phyloP scores from a whole-genome alignment of 2,888 invertebrate genomes.

The Thecocarcelia acutangulata region DNA sequence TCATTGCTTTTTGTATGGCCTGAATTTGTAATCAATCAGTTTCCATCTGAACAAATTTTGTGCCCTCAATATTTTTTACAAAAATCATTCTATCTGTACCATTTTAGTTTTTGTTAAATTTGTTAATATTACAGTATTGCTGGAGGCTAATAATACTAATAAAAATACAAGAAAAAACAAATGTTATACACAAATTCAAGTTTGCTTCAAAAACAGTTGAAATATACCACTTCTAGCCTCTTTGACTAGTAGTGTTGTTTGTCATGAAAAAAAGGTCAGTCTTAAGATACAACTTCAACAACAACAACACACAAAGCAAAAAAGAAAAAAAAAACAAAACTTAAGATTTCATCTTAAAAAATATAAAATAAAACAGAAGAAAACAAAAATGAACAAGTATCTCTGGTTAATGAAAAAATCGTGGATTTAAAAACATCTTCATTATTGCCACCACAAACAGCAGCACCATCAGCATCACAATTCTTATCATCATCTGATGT shows the following conservation, averaged over 20 bases:
- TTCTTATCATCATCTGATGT: slow-evolving; percentile 30
- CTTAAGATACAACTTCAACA: slow-evolving; percentile 12
- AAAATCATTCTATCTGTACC: no score
- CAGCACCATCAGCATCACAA: background rate
- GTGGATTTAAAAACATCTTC: slow-evolving; percentile 28
- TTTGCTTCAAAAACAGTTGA: background rate
- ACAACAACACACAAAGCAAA: background rate
- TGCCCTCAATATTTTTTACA: no score
- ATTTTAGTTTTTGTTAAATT: no score
- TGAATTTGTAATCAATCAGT: no score
- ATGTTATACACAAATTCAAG: background rate
- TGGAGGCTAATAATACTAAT: background rate
- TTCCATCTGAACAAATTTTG: no score
- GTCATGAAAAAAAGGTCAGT: slow-evolving; percentile 5
- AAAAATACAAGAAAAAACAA: no score
- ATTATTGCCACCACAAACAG: background rate
- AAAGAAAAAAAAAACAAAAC: background rate
- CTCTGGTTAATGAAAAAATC: slow-evolving; percentile 48
- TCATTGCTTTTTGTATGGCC: no score
- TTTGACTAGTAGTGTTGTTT: background rate
- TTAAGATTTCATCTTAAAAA: slow-evolving; percentile 15
- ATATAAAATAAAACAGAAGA: background rate
- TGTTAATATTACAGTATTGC: background rate
- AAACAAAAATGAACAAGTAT: slow-evolving; percentile 36
- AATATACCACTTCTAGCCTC: background rate